Base-by-base conservation (phyloP, 1,140 invertebrate genomes). In the Thaumatotibia leucotreta region DNA sequence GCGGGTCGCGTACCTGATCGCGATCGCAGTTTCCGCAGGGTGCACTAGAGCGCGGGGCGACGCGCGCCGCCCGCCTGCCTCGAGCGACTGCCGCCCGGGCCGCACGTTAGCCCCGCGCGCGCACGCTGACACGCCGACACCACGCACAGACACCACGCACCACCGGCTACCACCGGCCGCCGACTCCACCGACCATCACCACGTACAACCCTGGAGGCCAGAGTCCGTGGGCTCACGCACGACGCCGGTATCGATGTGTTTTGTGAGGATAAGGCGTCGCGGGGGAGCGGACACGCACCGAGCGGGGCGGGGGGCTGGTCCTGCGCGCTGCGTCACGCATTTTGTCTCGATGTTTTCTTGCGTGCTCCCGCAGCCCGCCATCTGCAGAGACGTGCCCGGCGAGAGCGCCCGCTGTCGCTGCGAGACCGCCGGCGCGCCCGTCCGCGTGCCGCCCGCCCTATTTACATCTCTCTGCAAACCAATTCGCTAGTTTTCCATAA, bases 311-410 rank as follows among this genome's bases (percentile, higher is more conserved):
- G 81, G 84, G 67, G 75, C 71, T 74, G 82, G 64, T 89, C 87
- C 83, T 89, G 87, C 87, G 85, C 87, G 84, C 81, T 89, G 87
- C 85, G 85, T 86, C 85, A 89, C 87, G 85, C 85, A 88, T 88
- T n/a, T 84, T 83, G 72, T 84, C 83, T 82, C 79, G 77, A 70
- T 72, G 74, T 64, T 76, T 83, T 80, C 83, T 87, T 86, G 83
- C 79, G 86, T 85, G 81, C 77, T 82, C 81, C 79, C 81, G 83
- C 81, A 84, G 74, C 77, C 70, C 79, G 77, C 77, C 82, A 86
- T 86, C 87, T 81, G 87, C 87, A 89, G 82, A 84, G 78, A 76
- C 74, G 79, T 71, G 76, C 66, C 74, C 73, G 68, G 68, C 64
- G 69, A 67, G 67, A 74, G 35, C 61, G 35, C 24, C 66, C 76